A percentile compares a stretch with the other conserved stretches of the same genome.
Evolutionary conservation across 2,113 vertebrate species (phyloP).

Genomic region (Sitta europaea): DNA sequence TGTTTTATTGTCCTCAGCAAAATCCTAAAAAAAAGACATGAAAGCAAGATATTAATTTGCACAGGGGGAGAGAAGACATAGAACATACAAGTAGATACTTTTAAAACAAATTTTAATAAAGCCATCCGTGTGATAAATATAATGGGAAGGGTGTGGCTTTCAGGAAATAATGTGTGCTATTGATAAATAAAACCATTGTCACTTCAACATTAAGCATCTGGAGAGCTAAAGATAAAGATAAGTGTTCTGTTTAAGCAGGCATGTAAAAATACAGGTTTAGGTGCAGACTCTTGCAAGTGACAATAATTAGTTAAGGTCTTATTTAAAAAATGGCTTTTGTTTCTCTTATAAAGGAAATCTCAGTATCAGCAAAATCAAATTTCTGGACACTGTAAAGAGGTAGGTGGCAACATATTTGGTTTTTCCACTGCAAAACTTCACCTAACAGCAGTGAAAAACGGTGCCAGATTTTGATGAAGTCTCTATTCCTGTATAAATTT

Average conservation of each 20-base stretch:
- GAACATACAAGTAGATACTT: not conserved
- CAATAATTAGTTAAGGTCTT: not conserved
- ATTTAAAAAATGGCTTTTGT: not conserved
- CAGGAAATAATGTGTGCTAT: not conserved
- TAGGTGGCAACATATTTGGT: not conserved
- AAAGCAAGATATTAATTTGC: constrained; percentile 19
- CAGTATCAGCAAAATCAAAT: not conserved
- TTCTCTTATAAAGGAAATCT: not conserved
- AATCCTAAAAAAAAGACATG: constrained; percentile 15
- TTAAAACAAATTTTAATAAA: constrained; percentile 65
- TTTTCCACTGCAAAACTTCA: not conserved
- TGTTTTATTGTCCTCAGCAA: constrained; percentile 5
- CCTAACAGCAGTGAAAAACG: not conserved
- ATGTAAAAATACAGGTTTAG: not conserved
- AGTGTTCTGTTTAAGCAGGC: not conserved
- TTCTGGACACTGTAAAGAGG: not conserved
- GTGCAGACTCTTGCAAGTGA: not conserved
- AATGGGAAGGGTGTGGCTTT: not conserved
- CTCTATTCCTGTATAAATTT: not conserved
- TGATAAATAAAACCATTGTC: not conserved
- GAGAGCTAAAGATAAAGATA: not conserved
- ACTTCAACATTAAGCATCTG: not conserved
- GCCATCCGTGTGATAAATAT: not conserved
- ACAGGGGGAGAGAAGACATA: not conserved
- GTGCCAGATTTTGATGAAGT: rapidly evolving